Conservation (phyloP, 2,797 vertebrate genomes). For the Paramormyrops hopkinsi region DNA sequence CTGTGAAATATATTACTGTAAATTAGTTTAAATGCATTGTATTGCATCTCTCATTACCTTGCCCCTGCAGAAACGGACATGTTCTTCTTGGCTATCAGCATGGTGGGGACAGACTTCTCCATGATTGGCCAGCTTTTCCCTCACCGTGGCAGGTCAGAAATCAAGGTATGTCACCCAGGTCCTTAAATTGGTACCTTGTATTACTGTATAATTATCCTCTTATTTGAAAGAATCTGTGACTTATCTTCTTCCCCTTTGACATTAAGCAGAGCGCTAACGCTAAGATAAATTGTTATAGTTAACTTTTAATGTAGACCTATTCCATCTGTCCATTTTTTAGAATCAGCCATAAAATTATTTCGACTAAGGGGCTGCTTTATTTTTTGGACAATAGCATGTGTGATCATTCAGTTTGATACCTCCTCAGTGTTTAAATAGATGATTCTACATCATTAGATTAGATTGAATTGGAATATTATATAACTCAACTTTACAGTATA, state of each 20-base stretch:
- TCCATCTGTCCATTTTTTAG: neutral
- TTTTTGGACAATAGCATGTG: neutral
- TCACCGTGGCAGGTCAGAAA: constrained; percentile 84
- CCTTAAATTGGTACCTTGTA: neutral
- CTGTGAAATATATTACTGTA: neutral
- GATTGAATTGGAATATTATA: neutral
- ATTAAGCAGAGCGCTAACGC: neutral
- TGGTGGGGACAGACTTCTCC: constrained; percentile 97
- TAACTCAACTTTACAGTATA: neutral
- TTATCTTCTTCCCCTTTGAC: neutral
- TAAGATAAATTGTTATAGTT: neutral
- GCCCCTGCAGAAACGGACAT: constrained; percentile 83
- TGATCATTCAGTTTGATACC: neutral
- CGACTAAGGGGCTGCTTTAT: neutral
- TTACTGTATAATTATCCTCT: neutral
- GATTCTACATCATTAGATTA: neutral
- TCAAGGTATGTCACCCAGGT: constrained; percentile 70
- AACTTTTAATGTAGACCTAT: neutral
- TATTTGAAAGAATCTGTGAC: neutral
- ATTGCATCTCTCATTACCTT: neutral
- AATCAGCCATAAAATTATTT: neutral
- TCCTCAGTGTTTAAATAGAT: neutral
- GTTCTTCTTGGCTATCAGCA: constrained; percentile 95
- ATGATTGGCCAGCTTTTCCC: constrained; percentile 94
- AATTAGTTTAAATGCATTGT: neutral